Percentiles rank a stretch among this genome's conserved stretches.
phyloP scores from a whole-genome alignment of 2,797 vertebrate genomes.

The Eulemur mongoz region DNA sequence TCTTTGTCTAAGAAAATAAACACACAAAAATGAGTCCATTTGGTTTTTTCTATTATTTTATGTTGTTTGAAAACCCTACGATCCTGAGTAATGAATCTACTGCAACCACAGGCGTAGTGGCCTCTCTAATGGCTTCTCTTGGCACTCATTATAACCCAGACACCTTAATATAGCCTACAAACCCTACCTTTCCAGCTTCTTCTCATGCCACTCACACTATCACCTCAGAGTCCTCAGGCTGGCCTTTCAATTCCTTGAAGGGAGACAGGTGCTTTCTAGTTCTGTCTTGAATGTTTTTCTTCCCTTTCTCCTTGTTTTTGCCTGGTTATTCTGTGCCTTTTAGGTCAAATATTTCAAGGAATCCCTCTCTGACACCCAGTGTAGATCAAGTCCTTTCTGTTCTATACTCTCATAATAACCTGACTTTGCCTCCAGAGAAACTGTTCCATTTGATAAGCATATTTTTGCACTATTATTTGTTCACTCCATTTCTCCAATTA shows the following conservation, averaged over 20 bases:
- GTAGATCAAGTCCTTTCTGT: neutral
- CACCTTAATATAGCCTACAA: neutral
- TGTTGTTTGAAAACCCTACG: neutral
- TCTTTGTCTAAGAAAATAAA: slow-evolving; percentile 37
- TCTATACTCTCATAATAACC: neutral
- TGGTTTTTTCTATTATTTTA: neutral
- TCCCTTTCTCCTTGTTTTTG: neutral
- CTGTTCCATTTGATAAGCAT: neutral
- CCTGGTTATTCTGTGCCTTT: neutral
- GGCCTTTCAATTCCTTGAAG: neutral
- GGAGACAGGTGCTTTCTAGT: neutral
- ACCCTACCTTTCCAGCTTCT: neutral
- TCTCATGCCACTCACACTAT: neutral
- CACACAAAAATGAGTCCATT: neutral
- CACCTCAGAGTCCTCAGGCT: neutral
- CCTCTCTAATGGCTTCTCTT: neutral
- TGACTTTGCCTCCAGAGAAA: slow-evolving; percentile 13
- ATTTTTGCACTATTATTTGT: neutral
- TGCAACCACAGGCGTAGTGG: neutral
- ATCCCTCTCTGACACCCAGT: neutral
- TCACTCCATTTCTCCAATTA: neutral
- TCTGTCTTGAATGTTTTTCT: neutral
- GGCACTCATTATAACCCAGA: neutral
- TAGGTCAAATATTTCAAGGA: neutral
- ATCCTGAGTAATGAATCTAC: neutral